Percentiles rank a stretch among this genome's conserved stretches.
phyloP scores from a whole-genome alignment of 2,113 vertebrate genomes.

The Haemorhous mexicanus region DNA sequence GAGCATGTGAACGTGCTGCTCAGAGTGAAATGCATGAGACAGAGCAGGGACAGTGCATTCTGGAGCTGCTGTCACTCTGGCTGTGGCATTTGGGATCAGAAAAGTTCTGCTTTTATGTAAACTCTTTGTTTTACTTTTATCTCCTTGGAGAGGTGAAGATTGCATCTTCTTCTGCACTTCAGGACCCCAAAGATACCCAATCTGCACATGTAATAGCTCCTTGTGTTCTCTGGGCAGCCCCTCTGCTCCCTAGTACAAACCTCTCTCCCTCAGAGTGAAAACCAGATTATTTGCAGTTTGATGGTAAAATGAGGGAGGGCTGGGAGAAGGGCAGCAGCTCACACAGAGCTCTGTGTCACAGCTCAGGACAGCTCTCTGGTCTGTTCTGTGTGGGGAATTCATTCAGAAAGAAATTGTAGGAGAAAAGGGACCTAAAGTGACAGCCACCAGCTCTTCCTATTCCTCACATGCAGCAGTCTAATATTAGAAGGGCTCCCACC shows the following conservation, averaged over 20 bases:
- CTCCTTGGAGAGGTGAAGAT: neutral
- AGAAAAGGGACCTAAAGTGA: neutral
- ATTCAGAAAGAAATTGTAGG: neutral
- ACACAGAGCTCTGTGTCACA: neutral
- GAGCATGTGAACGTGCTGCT: fast-evolving
- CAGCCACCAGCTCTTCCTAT: neutral
- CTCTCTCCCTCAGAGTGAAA: neutral
- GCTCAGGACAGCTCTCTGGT: neutral
- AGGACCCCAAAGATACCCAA: neutral
- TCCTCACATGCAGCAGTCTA: neutral
- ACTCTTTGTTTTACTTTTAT: neutral
- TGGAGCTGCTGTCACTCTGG: neutral
- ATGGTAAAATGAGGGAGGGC: neutral
- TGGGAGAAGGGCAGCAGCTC: neutral
- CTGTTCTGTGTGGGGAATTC: neutral
- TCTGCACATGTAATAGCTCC: neutral
- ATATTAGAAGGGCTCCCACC: neutral
- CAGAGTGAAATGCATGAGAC: neutral
- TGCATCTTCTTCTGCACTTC: neutral
- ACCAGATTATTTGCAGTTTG: neutral
- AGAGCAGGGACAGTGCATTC: neutral
- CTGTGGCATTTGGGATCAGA: neutral
- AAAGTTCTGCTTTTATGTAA: neutral
- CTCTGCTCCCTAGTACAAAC: neutral
- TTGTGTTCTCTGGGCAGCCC: neutral